Conservation (phyloP, 2,888 invertebrate genomes). For the Erebia aethiops region DNA sequence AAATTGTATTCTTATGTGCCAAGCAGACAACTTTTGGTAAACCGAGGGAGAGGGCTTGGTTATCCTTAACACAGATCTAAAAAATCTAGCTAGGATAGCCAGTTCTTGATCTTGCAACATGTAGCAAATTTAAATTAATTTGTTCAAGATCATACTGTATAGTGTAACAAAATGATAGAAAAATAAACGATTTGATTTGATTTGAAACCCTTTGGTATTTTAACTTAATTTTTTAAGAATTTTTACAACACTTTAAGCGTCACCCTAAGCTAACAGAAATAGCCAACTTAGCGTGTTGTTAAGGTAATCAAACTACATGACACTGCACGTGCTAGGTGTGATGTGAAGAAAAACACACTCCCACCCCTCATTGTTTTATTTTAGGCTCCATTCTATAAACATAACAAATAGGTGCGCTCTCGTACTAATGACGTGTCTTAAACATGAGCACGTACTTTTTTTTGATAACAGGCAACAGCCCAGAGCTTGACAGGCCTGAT, state of each 20-base stretch:
- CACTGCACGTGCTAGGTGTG: slow-evolving; percentile 76
- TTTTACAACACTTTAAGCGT: slow-evolving; percentile 11
- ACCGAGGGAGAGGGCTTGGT: too few relatives aligned
- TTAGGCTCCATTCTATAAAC: slow-evolving; percentile 62
- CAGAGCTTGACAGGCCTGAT: slow-evolving; percentile 10
- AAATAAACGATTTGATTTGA: too few relatives aligned
- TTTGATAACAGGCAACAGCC: slow-evolving; percentile 17
- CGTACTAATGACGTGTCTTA: slow-evolving; percentile 41
- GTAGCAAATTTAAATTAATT: too few relatives aligned
- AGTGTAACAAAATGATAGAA: too few relatives aligned
- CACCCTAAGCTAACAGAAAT: slow-evolving; percentile 34
- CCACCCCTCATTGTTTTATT: slow-evolving; percentile 70
- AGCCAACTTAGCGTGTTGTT: slow-evolving; percentile 50
- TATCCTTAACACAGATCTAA: too few relatives aligned
- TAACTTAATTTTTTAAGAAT: not conserved
- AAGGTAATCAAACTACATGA: slow-evolving; percentile 72
- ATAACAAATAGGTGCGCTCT: slow-evolving; percentile 47
- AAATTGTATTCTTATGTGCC: too few relatives aligned
- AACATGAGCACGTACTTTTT: slow-evolving; percentile 30
- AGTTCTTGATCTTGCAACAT: too few relatives aligned
- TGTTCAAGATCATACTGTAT: too few relatives aligned
- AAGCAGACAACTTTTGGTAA: too few relatives aligned
- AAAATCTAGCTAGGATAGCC: too few relatives aligned
- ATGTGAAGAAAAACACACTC: slow-evolving; percentile 66
- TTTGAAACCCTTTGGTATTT: not conserved